Evolutionary conservation across 2,888 invertebrate genomes (phyloP), one percentile per base, ranked within the genome.

Genomic region (Cheilosia vernalis): DNA sequence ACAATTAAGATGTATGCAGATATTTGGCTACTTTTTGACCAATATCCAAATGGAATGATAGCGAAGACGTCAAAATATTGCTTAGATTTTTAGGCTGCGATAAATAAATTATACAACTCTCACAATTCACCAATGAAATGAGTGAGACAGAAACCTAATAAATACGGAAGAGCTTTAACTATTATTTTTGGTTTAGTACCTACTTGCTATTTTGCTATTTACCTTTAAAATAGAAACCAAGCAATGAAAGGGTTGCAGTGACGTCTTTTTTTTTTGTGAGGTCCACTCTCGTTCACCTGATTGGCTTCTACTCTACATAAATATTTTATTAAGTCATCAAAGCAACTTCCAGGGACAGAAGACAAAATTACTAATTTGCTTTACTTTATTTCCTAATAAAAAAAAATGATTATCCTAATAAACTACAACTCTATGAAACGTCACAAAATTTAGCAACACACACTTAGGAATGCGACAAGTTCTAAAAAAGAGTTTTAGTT

Each of bases 401-500:
- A 77, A 24, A 24, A 51, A 17, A 4, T 73, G 15, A 63, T 51
- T 63, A 42, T 42, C 37, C 47, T 49, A 58, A 55, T 55, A 19
- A 77, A 63, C 42, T 56, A 61, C 44, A 30, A 79, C n/a, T 67
- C 63, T 17, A 21, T 51, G 53, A 81, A 85, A 80, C 84, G 76
- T 77, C 76, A 85, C 81, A 61, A 53, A 74, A 56, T 56, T 85
- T 77, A 72, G 81, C 37, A 80, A 77, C 55, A 81, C 76, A 72
- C 66, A 66, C 70, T 72, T 15, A 67, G 81, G 84, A 85, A 84
- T 76, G 80, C 80, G 74, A 76, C 27, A 44, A 85, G 85, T 85
- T 85, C 81, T 72, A 77, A 81, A 80, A 81, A 66, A 49, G 27
- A 17, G 5, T 61, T 64, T 74, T 69, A 58, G 21, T 69, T 17